Evolutionary conservation across 1,140 invertebrate species (phyloP).

Genomic region (Araneus ventricosus): DNA sequence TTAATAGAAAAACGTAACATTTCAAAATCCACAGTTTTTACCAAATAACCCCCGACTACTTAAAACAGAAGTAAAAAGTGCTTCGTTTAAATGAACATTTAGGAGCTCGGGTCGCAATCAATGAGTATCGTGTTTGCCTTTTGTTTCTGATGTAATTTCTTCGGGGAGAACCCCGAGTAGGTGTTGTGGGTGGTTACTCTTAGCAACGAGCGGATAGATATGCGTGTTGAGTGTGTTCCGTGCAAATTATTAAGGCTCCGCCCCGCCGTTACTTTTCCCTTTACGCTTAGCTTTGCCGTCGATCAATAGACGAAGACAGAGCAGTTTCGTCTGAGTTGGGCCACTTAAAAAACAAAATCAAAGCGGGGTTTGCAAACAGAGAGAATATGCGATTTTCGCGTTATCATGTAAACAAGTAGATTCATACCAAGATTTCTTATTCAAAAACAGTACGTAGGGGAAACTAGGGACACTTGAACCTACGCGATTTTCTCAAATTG

Average conservation of each 20-base stretch:
- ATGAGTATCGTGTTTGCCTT: neutral
- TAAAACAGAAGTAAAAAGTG: neutral
- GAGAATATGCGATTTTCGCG: neutral
- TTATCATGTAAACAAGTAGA: neutral
- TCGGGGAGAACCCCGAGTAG: conserved; percentile 35
- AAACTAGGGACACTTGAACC: too few relatives aligned
- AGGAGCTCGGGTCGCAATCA: neutral
- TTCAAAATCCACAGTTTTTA: too few relatives aligned
- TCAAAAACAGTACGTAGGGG: neutral
- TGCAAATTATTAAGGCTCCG: conserved; percentile 66
- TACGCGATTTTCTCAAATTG: too few relatives aligned
- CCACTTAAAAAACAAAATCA: neutral
- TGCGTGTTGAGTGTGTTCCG: conserved; percentile 39
- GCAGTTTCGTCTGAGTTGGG: neutral
- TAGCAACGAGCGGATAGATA: conserved; percentile 53
- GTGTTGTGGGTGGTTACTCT: conserved; percentile 67
- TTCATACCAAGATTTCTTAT: neutral
- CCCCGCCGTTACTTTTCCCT: conserved; percentile 33
- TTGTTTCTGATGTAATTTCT: conserved; percentile 26
- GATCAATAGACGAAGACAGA: conserved; percentile 29
- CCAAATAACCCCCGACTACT: too few relatives aligned
- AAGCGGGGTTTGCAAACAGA: neutral
- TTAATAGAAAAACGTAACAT: too few relatives aligned
- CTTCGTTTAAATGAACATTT: neutral
- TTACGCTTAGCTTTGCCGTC: conserved; percentile 16